A percentile compares a stretch with the other conserved stretches of the same genome.
Conservation (phyloP, 2,888 invertebrate genomes). For the Pandemis corylana region DNA sequence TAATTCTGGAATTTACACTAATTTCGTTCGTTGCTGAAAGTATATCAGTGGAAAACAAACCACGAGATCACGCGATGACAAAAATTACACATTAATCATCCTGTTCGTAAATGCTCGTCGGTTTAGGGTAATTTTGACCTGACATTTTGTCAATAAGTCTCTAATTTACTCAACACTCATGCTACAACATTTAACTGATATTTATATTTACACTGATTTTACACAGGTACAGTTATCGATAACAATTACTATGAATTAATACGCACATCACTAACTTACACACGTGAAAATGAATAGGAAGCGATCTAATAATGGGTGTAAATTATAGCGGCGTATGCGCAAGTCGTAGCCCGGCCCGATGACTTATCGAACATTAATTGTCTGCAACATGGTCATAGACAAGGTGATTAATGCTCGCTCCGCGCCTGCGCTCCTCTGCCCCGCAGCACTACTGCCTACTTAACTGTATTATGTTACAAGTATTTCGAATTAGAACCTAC, state of each 20-base stretch:
- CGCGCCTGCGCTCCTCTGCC: slow-evolving; percentile 42
- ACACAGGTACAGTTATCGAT: background rate
- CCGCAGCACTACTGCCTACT: slow-evolving; percentile 27
- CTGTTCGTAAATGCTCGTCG: too few relatives aligned
- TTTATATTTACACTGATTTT: background rate
- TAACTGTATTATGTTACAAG: slow-evolving; percentile 16
- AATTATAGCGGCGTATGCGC: slow-evolving; percentile 55
- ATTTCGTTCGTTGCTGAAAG: too few relatives aligned
- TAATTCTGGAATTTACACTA: too few relatives aligned
- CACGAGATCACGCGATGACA: too few relatives aligned
- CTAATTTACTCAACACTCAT: too few relatives aligned
- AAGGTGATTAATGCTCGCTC: slow-evolving; percentile 58
- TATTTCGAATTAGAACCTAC: background rate
- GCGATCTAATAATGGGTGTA: slow-evolving; percentile 49
- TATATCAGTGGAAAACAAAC: too few relatives aligned
- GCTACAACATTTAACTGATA: too few relatives aligned
- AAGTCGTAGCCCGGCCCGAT: slow-evolving; percentile 47
- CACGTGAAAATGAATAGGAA: slow-evolving; percentile 42
- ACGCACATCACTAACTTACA: slow-evolving; percentile 20
- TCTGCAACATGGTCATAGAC: slow-evolving; percentile 59
- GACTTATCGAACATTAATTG: slow-evolving; percentile 68
- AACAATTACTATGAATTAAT: background rate
- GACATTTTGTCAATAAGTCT: too few relatives aligned
- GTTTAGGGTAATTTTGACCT: too few relatives aligned
- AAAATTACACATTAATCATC: too few relatives aligned